Conservation (phyloP, 2,888 invertebrate genomes). For the Esperia sulphurella region DNA sequence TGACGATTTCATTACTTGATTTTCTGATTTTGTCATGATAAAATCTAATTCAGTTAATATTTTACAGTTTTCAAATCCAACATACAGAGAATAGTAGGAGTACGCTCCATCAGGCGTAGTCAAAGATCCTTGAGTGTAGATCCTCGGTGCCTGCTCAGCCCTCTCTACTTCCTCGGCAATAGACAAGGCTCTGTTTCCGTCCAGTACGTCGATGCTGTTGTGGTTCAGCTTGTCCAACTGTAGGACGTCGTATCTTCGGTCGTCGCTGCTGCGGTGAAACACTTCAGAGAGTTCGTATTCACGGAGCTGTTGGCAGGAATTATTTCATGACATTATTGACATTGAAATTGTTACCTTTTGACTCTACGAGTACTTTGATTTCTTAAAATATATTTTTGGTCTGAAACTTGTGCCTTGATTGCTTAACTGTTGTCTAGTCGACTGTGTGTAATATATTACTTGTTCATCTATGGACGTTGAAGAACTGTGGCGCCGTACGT, state of each 20-base stretch:
- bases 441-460: no score
- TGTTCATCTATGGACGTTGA: no score
- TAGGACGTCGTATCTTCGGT: constrained; percentile 85
- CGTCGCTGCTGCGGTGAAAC: constrained; percentile 90
- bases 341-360: no score
- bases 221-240: constrained; percentile 79
- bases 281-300: constrained; percentile 93
- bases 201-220: constrained; percentile 80
- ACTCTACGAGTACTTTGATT: no score
- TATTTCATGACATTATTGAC: neutral
- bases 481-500: no score
- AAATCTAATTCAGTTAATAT: neutral
- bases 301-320: constrained; percentile 81
- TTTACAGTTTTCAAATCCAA: constrained; percentile 10
- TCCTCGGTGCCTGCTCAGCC: constrained; percentile 81
- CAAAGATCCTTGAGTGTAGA: constrained; percentile 69
- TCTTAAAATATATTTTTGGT: no score
- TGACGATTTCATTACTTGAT: no score
- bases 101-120: constrained; percentile 68
- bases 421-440: no score
- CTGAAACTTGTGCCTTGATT: no score
- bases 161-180: constrained; percentile 90
- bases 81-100: constrained; percentile 71
- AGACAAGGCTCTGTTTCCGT: constrained; percentile 85
- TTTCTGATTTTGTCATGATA: no score